phyloP scores from a whole-genome alignment of 2,888 invertebrate genomes.

The Callyntrura guangdongensis region DNA sequence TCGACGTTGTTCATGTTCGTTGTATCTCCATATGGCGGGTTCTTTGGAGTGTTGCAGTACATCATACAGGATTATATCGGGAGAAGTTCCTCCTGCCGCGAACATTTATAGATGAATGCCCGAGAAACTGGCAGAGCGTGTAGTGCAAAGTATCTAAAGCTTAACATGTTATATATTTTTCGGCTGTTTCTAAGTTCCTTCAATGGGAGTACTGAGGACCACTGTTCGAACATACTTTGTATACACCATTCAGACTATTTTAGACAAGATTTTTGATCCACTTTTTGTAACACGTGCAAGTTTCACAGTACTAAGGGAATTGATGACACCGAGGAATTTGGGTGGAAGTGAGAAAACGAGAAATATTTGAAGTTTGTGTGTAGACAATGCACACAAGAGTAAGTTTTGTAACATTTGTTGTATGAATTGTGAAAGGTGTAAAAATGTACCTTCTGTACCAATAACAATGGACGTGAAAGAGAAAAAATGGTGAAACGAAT shows the following conservation, averaged over 20 bases:
- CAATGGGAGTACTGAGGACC: no score
- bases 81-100: background rate
- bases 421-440: background rate
- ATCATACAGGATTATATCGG: background rate
- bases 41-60: background rate
- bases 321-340: constrained; percentile 64
- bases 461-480: constrained; percentile 30
- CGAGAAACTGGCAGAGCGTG: constrained; percentile 13
- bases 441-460: constrained; percentile 62
- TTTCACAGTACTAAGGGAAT: constrained; percentile 65
- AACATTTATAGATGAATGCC: background rate
- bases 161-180: background rate
- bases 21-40: background rate
- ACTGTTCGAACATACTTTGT: background rate
- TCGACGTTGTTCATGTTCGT: background rate
- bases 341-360: background rate
- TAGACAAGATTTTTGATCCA: constrained; percentile 56
- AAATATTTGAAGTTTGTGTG: background rate
- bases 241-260: background rate
- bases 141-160: constrained; percentile 6
- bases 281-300: constrained; percentile 56
- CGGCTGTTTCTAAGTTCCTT: background rate
- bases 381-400: background rate
- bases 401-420: constrained; percentile 16
- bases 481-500: constrained; percentile 26